Percentiles rank a stretch among this genome's conserved stretches.
Conservation (phyloP, 2,113 vertebrate species). For the Periophthalmodon schlosseri region DNA sequence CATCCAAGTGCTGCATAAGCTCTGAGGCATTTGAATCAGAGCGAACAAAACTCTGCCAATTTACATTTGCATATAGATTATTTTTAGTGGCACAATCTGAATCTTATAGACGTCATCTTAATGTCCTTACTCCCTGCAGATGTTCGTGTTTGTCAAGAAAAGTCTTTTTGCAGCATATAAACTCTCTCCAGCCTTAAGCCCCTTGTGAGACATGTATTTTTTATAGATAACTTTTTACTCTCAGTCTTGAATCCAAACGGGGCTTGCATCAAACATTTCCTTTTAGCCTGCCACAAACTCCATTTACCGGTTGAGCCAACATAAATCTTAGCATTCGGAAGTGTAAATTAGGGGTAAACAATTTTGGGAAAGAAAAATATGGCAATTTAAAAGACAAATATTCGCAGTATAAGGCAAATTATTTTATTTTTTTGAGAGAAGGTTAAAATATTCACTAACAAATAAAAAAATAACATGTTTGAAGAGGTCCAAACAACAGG, state of each 20-base stretch:
- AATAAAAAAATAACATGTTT: too few species aligned
- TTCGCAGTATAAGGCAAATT: too few species aligned
- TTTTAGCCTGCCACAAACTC: background rate
- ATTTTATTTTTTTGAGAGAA: too few species aligned
- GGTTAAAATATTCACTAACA: too few species aligned
- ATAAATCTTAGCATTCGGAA: background rate
- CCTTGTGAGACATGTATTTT: constrained; percentile 72
- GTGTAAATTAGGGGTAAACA: too few species aligned
- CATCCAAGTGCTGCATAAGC: background rate
- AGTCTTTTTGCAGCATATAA: constrained; percentile 11
- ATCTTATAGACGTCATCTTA: background rate
- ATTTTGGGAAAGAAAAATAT: too few species aligned
- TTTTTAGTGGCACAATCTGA: constrained; percentile 6
- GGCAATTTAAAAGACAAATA: too few species aligned
- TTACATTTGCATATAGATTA: constrained; percentile 31
- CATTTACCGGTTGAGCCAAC: background rate
- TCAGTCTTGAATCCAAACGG: constrained; percentile 48
- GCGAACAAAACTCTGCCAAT: constrained; percentile 12
- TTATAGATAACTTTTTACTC: constrained; percentile 76
- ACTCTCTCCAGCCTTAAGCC: constrained; percentile 23
- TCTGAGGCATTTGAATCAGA: constrained; percentile 1
- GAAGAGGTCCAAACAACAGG: background rate
- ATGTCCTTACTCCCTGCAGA: constrained; percentile 20
- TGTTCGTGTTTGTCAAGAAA: constrained; percentile 5
- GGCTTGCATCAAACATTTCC: constrained; percentile 22